A percentile compares a stretch with the other conserved stretches of the same genome.
Conservation (phyloP, 2,113 vertebrate genomes). For the Mormyrus lacerda region DNA sequence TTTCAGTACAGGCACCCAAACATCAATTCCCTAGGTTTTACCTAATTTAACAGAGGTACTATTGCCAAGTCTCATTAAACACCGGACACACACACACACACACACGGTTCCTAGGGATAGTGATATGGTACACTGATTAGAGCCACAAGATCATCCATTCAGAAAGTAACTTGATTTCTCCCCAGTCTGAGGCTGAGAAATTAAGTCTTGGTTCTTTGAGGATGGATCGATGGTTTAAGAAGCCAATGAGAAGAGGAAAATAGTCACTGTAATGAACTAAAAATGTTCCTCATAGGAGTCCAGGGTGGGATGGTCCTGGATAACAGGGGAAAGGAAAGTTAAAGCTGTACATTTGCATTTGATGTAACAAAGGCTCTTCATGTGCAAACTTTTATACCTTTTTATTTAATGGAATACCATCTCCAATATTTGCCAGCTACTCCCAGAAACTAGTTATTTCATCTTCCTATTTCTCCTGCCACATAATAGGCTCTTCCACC, state of each 20-base stretch:
- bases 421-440: not conserved
- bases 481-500: not conserved
- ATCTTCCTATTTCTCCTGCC: not conserved
- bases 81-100: too few species aligned
- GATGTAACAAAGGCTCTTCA: not conserved
- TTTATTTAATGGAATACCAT: not conserved
- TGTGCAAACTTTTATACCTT: not conserved
- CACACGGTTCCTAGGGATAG: not conserved
- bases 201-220: not conserved
- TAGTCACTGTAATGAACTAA: not conserved
- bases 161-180: not conserved
- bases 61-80: not conserved
- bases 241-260: constrained; percentile 1
- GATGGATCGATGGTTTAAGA: not conserved
- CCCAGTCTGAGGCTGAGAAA: not conserved
- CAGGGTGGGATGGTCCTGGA: not conserved
- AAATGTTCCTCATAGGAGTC: not conserved
- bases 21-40: not conserved
- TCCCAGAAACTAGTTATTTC: not conserved
- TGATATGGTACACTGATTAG: not conserved
- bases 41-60: not conserved
- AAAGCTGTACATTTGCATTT: not conserved
- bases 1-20: not conserved
- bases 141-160: not conserved
- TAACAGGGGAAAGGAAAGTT: not conserved